Evolutionary conservation across 2,888 invertebrate genomes (phyloP).

Genomic region (Chymomyza fuscimana): DNA sequence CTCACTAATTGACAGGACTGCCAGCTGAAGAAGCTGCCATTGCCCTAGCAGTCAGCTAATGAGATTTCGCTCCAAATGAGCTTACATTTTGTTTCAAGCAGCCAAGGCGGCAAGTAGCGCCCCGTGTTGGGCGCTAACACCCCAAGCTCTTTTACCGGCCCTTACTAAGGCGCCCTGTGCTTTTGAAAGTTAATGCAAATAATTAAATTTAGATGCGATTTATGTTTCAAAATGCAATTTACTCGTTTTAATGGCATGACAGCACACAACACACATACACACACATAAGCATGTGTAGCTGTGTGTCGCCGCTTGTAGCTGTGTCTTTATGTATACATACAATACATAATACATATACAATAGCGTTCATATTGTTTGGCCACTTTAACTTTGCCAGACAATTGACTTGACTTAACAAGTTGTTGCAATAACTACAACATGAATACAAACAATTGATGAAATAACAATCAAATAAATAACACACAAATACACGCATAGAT

Average conservation of each 20-base stretch:
- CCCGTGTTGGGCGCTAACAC: not conserved
- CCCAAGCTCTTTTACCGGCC: not conserved
- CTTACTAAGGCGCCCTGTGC: not conserved
- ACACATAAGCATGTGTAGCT: not conserved
- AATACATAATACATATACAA: too few relatives aligned
- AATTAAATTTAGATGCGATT: conserved; percentile 65
- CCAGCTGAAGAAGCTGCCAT: not conserved
- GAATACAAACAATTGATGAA: too few relatives aligned
- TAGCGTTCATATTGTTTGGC: too few relatives aligned
- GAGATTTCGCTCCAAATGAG: conserved; percentile 62
- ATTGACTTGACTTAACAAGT: too few relatives aligned
- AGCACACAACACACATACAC: not conserved
- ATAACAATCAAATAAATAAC: too few relatives aligned
- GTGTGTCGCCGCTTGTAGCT: too few relatives aligned
- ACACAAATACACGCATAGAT: too few relatives aligned
- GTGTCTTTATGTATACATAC: too few relatives aligned
- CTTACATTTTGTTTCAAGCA: conserved; percentile 41
- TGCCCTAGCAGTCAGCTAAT: conserved; percentile 42
- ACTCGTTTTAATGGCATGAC: conserved; percentile 34
- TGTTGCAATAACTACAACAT: too few relatives aligned
- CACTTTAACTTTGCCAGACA: too few relatives aligned
- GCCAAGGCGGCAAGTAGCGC: not conserved
- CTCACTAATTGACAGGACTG: not conserved
- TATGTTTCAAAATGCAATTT: conserved; percentile 57
- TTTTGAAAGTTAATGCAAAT: conserved; percentile 51